Percentiles rank a stretch among this genome's conserved stretches.
These are phyloP conservation scores for Serilophus lunatus DNA, from an alignment of 2,113 vertebrate species.

Conservation along the genomic window DNA sequence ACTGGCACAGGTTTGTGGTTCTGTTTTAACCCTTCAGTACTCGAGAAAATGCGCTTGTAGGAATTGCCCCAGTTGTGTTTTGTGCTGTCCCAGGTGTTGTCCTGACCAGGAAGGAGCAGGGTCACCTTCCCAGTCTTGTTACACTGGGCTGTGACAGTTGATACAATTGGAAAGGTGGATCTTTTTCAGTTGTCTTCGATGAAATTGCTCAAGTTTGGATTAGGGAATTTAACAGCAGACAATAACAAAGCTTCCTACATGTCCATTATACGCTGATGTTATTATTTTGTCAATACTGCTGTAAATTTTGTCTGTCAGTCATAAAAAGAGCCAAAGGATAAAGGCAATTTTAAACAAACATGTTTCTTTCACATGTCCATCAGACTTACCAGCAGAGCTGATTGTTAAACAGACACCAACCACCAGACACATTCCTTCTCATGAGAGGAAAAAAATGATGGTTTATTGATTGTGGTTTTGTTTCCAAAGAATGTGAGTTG, in stretches of 20 bases:
- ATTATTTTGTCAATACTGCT: background rate
- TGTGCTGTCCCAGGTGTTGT: background rate
- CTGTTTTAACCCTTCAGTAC: background rate
- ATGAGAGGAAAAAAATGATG: background rate
- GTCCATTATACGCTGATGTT: too few relatives aligned
- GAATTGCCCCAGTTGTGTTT: background rate
- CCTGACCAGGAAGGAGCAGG: background rate
- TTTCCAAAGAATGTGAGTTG: background rate
- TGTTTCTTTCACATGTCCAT: accelerated
- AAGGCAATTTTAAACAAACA: background rate
- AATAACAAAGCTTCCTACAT: background rate
- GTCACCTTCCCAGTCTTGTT: background rate
- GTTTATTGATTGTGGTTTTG: background rate
- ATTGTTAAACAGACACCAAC: background rate
- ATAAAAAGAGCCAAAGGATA: background rate
- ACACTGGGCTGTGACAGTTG: background rate
- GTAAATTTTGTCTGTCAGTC: background rate
- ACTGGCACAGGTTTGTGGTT: accelerated
- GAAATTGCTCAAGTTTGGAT: background rate
- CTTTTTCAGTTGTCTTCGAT: background rate
- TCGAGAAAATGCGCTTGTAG: background rate
- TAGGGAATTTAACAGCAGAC: background rate
- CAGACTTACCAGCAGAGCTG: background rate
- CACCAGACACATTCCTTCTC: background rate
- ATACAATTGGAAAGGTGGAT: background rate